Conservation (phyloP, 30 jellyfish, hydroid and myxozoan genomes). For the Mastigias papua region DNA sequence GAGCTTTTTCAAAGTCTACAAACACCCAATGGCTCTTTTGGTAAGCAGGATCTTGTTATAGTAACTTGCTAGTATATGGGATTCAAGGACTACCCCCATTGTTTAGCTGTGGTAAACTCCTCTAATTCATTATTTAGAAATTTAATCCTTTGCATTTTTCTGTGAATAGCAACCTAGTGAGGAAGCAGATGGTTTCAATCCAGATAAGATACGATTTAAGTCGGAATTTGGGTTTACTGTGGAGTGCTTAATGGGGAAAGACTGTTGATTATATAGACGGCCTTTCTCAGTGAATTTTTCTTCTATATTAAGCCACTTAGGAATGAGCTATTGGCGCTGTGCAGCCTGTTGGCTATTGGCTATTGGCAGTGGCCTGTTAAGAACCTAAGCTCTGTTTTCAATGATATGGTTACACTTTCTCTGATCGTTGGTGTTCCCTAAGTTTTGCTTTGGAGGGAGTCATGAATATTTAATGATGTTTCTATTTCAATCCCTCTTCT, state of each 20-base stretch:
- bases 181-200: background rate
- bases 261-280: background rate
- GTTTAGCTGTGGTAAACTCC: background rate
- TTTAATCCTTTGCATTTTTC: background rate
- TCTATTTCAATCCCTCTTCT: no score
- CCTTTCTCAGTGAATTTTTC: background rate
- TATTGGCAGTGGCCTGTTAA: no score
- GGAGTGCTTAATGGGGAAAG: background rate
- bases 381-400: no score
- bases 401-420: no score
- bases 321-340: background rate
- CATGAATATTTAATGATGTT: no score
- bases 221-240: background rate
- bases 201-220: background rate
- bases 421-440: no score
- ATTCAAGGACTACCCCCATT: background rate
- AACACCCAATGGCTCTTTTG: no score
- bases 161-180: background rate
- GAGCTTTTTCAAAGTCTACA: no score
- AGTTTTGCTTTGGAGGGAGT: no score
- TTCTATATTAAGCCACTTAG: background rate
- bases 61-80: background rate
- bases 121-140: background rate
- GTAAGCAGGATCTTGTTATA: no score
- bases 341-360: no score